Evolutionary conservation across 2,113 vertebrate species (phyloP).

Genomic region (Anarrhichthys ocellatus): DNA sequence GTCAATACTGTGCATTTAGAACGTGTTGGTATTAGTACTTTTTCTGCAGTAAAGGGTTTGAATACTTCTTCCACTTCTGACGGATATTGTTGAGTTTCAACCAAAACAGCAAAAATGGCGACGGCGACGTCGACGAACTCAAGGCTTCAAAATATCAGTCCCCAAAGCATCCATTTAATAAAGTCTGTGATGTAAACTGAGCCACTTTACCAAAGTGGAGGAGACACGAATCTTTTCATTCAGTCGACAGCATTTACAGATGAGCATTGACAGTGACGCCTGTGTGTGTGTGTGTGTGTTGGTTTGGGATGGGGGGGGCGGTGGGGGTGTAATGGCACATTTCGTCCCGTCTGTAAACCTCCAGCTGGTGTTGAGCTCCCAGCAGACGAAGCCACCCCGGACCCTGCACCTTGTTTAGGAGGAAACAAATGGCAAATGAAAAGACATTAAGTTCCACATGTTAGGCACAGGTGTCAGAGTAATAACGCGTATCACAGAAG

Average conservation of each 20-base stretch:
- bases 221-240: not conserved
- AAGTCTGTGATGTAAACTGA: not conserved
- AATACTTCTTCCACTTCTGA: no score
- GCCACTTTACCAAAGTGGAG: not conserved
- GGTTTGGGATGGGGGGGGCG: not conserved
- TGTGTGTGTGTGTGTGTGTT: not conserved
- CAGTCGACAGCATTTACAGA: not conserved
- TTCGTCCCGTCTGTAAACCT: slow-evolving; percentile 56
- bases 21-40: no score
- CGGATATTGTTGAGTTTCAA: no score
- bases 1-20: no score
- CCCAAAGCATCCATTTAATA: not conserved
- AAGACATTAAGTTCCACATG: slow-evolving; percentile 81
- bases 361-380: slow-evolving; percentile 70
- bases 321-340: slow-evolving; percentile 20
- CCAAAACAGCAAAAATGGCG: no score
- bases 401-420: slow-evolving; percentile 73
- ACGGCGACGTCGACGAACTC: no score
- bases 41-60: no score
- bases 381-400: slow-evolving; percentile 36
- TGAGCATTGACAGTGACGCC: not conserved
- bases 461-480: slow-evolving; percentile 77
- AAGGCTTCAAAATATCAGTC: no score
- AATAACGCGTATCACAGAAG: slow-evolving; percentile 62
- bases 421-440: slow-evolving; percentile 79